phyloP scores from a whole-genome alignment of 1,140 invertebrate species.

The Amyelois transitella region DNA sequence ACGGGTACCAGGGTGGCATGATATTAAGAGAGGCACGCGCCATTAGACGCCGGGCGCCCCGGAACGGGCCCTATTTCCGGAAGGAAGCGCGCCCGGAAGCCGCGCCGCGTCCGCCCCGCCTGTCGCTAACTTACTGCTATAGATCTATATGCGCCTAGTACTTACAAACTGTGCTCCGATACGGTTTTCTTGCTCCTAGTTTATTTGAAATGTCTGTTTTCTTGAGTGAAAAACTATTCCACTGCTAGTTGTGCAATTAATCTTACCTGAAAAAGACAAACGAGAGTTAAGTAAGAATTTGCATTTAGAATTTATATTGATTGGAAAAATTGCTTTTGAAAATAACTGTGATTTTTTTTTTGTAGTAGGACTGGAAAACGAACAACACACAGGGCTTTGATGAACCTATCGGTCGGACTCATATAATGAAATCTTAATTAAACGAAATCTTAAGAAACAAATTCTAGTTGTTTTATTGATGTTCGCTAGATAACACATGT shows the following conservation, averaged over 20 bases:
- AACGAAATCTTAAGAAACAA: no score
- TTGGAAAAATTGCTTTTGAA: neutral
- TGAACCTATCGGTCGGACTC: no score
- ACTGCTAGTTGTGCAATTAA: neutral
- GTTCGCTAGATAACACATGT: no score
- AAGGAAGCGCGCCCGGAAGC: conserved; percentile 59
- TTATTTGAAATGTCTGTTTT: neutral
- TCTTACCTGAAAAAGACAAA: conserved; percentile 9
- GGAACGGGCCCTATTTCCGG: conserved; percentile 69
- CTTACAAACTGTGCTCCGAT: conserved; percentile 9
- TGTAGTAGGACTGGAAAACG: no score
- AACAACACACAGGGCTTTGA: no score
- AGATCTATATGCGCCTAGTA: conserved; percentile 44
- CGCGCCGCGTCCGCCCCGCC: conserved; percentile 41
- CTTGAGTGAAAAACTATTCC: neutral
- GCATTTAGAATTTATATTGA: neutral
- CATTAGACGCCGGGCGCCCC: conserved; percentile 48
- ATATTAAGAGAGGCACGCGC: conserved; percentile 52
- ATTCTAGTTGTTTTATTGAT: no score
- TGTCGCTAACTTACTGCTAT: conserved; percentile 25
- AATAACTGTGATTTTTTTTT: no score
- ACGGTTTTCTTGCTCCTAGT: conserved; percentile 8
- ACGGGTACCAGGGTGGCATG: conserved; percentile 49
- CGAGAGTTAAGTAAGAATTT: neutral
- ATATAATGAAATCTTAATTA: no score